phyloP scores from a whole-genome alignment of 2,113 vertebrate species.

The Chaetops frenatus region DNA sequence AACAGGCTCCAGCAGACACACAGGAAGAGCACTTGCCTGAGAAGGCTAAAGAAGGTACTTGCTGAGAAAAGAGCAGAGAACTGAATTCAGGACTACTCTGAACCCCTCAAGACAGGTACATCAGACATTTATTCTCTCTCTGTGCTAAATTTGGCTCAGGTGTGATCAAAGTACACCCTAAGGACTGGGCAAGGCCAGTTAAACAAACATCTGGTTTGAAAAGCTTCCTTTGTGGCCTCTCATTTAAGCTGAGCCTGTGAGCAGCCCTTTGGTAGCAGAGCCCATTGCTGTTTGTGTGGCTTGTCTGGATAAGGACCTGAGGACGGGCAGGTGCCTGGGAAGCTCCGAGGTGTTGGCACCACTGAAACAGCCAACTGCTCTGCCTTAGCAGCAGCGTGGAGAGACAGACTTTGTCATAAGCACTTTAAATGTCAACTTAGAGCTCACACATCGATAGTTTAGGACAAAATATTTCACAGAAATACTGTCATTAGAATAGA shows the following conservation, averaged over 20 bases:
- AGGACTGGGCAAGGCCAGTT: conserved; percentile 5
- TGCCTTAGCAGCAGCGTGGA: background rate
- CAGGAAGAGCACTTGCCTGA: background rate
- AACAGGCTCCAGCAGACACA: background rate
- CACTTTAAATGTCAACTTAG: background rate
- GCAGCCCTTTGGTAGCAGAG: background rate
- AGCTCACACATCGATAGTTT: background rate
- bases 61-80: background rate
- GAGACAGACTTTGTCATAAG: background rate
- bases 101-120: background rate
- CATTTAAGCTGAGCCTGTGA: background rate
- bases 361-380: background rate
- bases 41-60: background rate
- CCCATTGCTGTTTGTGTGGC: background rate
- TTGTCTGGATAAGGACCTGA: background rate
- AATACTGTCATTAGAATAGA: too few relatives aligned
- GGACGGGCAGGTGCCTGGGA: background rate
- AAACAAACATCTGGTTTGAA: background rate
- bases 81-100: background rate
- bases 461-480: background rate
- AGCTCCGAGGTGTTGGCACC: fast-evolving
- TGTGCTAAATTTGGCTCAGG: background rate
- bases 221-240: conserved; percentile 8
- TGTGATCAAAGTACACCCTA: conserved; percentile 36
- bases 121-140: background rate